Evolutionary conservation across 2,797 vertebrate genomes (phyloP), one percentile per base, ranked within the genome.

Genomic region (Acridotheres tristis): DNA sequence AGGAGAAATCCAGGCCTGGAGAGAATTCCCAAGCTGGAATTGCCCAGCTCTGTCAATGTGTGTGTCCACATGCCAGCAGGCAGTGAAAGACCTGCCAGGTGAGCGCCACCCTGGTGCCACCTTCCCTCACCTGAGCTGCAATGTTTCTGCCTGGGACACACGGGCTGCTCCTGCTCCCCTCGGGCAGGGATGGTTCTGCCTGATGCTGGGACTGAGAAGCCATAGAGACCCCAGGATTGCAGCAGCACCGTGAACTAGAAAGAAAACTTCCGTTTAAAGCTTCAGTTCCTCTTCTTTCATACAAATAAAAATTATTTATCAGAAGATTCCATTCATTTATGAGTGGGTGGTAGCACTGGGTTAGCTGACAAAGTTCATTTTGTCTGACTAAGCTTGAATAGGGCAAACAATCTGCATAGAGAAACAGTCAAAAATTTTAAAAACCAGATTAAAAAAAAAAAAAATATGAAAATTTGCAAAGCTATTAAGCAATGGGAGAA

Each of bases 61-160:
- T 9, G 36, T 36, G 36, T 36, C 36, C 36, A 36, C 30, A 2
- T 47, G 16, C 51, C 43, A 17, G 12, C 55, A 40, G n/a, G 22
- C 68, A 54, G 43, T 1, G 55, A n/a, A 15, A 48, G 11, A 15
- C 3, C 2, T 29, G 76, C 7, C 12, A 18, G 84, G 36, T 34
- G 53, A 11, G 21, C 66, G 38, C 62, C 30, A 21, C 18, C 42
- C 40, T 5, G 15, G 22, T 10, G 62, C 4, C 50, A 2, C 15
- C 40, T 17, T 23, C 47, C 18, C 23, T 2, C 0, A 0, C 22
- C 22, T 53, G 47, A 10, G n/a, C 79, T 47, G 57, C 32, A 1
- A 0, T 2, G 0, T 7, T 25, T 16, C 3, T 66, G 61, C 51
- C 11, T 1, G 0, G 1, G 47, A 34, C 48, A 8, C 43, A 7